Evolutionary conservation across 1,140 invertebrate genomes (phyloP).

Genomic region (Linepithema humile): DNA sequence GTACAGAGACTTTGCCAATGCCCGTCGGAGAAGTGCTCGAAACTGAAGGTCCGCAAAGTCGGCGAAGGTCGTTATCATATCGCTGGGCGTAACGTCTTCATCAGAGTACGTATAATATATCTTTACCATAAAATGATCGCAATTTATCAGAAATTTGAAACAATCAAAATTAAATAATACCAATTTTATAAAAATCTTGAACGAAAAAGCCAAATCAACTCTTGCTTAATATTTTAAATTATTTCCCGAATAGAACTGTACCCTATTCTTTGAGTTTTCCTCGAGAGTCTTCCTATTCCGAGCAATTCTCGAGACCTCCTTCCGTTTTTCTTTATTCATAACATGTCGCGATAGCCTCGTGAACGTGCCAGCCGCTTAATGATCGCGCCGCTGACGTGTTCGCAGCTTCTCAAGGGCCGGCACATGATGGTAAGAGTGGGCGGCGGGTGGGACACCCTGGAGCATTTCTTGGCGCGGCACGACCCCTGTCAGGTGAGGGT

Average conservation of each 20-base stretch:
- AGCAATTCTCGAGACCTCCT: background rate
- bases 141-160: background rate
- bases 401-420: constrained; percentile 91
- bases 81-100: constrained; percentile 91
- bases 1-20: constrained; percentile 89
- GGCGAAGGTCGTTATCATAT: constrained; percentile 93
- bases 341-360: background rate
- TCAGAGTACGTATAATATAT: constrained; percentile 68
- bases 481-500: constrained; percentile 94
- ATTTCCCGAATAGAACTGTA: background rate
- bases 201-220: background rate
- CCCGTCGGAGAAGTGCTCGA: constrained; percentile 88
- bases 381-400: constrained; percentile 67
- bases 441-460: constrained; percentile 96
- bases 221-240: constrained; percentile 1
- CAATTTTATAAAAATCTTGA: background rate
- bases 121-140: no score
- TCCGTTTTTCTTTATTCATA: background rate
- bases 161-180: background rate
- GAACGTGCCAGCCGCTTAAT: constrained; percentile 33
- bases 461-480: constrained; percentile 95
- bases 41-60: constrained; percentile 90
- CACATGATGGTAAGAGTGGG: constrained; percentile 98
- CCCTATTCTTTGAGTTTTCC: no score
- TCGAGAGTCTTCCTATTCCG: background rate